Base-by-base conservation (phyloP, 1,140 invertebrate species). In the Trachymyrmex cornetzi region DNA sequence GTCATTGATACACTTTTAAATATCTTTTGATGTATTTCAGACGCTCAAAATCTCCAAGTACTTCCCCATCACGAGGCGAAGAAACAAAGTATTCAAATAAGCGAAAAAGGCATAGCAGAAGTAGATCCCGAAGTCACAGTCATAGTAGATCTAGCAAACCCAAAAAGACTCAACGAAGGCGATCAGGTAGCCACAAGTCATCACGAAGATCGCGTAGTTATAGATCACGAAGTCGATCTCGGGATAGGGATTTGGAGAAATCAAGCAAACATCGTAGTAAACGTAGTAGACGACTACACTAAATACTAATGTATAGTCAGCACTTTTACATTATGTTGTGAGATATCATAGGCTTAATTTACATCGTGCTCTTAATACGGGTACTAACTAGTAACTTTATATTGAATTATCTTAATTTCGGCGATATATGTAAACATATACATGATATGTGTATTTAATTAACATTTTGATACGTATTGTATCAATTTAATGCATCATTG, bases 101-200 rank as follows among this genome's bases (percentile, higher is more conserved):
- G 81, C 92, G 95, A 88, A 94, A 95, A 80, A 95, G 96, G 50
- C 95, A 96, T 80, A 96, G 93, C 92, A 95, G 94, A 88, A 96
- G 95, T 53, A 93, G 96, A 87, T 96, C 96, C 4, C 94, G 95
- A 50, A 96, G 96, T 85, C 94, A 94, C 22, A 96, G 96, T 67
- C 95, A 95, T 74, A 94, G 95, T 79, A 91, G 95, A 72, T 95
- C 95, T 12, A 92, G 95, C 6, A 96, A 96, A 87, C 77, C 93
- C 6, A 95, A 95, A 84, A 95, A 94, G 80, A 94, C 89, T n/a
- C 94, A 91, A 85, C 95, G 93, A 66, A 92, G 91, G 74, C 89
- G 93, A 91, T 96, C 93, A 38, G 95, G 96, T 55, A 95, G 94
- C 80, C 96, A 96, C 77, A 96, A 96, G 91, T 94, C 95, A 48